These are phyloP conservation scores for Oryzias melastigma DNA, from an alignment of 2,113 vertebrate species.

Conservation along the genomic window DNA sequence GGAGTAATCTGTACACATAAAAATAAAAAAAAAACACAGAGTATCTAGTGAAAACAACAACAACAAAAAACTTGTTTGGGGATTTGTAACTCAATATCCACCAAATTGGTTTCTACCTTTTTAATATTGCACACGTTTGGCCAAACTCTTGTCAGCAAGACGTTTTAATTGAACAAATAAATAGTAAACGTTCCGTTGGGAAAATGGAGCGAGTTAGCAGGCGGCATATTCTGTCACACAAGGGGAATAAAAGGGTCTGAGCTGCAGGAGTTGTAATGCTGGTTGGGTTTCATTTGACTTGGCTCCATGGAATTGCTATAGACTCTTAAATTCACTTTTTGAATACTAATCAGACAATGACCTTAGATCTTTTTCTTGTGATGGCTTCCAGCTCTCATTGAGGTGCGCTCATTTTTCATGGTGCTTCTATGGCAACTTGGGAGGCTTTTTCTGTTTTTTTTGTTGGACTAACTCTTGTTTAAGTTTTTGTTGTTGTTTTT, in stretches of 20 bases:
- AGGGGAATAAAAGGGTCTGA: slow-evolving; percentile 49
- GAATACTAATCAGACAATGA: slow-evolving; percentile 62
- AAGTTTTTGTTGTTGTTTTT: neutral
- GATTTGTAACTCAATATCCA: slow-evolving; percentile 49
- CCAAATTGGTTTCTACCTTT: slow-evolving; percentile 59
- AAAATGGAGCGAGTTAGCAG: slow-evolving; percentile 37
- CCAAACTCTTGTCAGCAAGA: slow-evolving; percentile 41
- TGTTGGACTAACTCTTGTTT: neutral
- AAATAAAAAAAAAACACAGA: neutral
- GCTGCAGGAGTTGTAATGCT: slow-evolving; percentile 60
- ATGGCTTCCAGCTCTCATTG: slow-evolving; percentile 26
- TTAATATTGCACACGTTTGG: slow-evolving; percentile 48
- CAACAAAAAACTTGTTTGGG: slow-evolving; percentile 32
- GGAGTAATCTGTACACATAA: slow-evolving; percentile 4
- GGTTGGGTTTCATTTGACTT: slow-evolving; percentile 51
- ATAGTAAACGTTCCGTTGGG: slow-evolving; percentile 42
- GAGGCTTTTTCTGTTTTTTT: slow-evolving; percentile 17
- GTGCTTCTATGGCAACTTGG: slow-evolving; percentile 29
- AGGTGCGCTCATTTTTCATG: slow-evolving; percentile 15
- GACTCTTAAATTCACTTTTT: slow-evolving; percentile 47
- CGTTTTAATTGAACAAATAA: slow-evolving; percentile 69
- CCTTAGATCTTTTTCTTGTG: slow-evolving; percentile 45
- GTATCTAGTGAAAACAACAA: slow-evolving; percentile 4
- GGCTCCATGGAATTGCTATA: slow-evolving; percentile 49
- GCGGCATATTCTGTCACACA: slow-evolving; percentile 42